A percentile compares a stretch with the other conserved stretches of the same genome.
Evolutionary conservation across 2,113 vertebrate species (phyloP).

Genomic region (Corydoras sp.): DNA sequence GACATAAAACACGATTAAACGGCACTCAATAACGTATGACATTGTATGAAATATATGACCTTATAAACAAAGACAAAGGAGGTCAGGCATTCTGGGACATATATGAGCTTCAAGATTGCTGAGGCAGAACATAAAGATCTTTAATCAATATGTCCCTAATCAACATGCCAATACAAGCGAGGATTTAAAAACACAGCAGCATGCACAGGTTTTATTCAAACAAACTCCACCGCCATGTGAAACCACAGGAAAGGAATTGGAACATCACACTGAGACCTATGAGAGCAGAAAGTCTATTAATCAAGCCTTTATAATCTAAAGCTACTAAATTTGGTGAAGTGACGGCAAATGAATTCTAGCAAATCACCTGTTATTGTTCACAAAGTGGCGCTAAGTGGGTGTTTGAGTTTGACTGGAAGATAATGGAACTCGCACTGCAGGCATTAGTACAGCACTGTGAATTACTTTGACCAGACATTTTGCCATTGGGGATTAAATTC

Average conservation of each 20-base stretch:
- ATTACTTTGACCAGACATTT: no score
- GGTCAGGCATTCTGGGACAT: background rate
- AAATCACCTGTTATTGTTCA: conserved; percentile 14
- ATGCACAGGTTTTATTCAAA: background rate
- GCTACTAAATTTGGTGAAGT: conserved; percentile 8
- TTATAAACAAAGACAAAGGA: conserved; percentile 7
- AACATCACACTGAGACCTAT: background rate
- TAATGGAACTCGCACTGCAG: no score
- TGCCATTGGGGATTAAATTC: no score
- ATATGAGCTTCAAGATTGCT: conserved; percentile 3
- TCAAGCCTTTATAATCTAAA: background rate
- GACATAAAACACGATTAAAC: conserved; percentile 6
- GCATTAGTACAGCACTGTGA: no score
- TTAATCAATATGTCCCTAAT: background rate
- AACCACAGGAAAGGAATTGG: background rate
- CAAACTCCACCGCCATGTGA: background rate
- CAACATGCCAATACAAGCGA: background rate
- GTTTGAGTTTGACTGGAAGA: no score
- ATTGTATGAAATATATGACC: background rate
- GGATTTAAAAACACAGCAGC: conserved; percentile 5
- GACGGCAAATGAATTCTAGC: conserved; percentile 19
- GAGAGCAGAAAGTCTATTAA: conserved; percentile 22
- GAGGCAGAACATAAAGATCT: conserved; percentile 5
- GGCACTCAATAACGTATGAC: conserved; percentile 11
- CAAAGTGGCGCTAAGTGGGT: conserved; percentile 5